phyloP scores from a whole-genome alignment of 1,140 invertebrate species.

The Bombus picipes region DNA sequence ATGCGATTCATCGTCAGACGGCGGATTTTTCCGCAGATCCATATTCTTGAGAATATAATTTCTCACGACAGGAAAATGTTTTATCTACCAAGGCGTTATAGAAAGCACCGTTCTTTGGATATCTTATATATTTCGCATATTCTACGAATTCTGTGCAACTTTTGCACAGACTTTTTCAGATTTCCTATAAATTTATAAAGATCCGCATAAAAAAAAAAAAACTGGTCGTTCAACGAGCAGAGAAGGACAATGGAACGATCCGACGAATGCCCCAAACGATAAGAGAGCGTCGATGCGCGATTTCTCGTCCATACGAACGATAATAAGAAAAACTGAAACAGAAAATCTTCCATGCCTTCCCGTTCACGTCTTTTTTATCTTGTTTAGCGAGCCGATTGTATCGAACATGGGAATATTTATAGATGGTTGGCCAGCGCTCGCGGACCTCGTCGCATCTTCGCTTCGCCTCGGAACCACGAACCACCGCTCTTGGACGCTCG shows the following conservation, averaged over 20 bases:
- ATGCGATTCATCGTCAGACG: too few relatives aligned
- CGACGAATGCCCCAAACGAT: too few relatives aligned
- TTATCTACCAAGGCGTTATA: too few relatives aligned
- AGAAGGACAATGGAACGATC: not conserved
- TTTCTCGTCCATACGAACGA: not conserved
- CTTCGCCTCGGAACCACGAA: not conserved
- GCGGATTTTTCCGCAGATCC: too few relatives aligned
- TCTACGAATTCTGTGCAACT: too few relatives aligned
- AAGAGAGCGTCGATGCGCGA: not conserved
- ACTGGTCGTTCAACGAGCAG: not conserved
- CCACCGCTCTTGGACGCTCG: not conserved
- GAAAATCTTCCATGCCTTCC: slow-evolving; percentile 18
- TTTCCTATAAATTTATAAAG: too few relatives aligned
- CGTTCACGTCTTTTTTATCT: slow-evolving; percentile 23
- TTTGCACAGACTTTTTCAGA: too few relatives aligned
- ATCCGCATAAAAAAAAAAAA: too few relatives aligned
- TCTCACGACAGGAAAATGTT: too few relatives aligned
- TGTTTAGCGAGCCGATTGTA: slow-evolving; percentile 26
- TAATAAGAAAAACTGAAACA: not conserved
- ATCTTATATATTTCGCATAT: too few relatives aligned
- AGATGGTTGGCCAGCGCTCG: not conserved
- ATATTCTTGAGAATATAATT: too few relatives aligned
- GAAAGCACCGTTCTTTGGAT: too few relatives aligned
- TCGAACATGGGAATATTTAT: slow-evolving; percentile 29
- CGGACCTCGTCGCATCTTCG: not conserved